Base-by-base conservation (phyloP, 2,888 invertebrate species). In the Stenoptilia bipunctidactyla region DNA sequence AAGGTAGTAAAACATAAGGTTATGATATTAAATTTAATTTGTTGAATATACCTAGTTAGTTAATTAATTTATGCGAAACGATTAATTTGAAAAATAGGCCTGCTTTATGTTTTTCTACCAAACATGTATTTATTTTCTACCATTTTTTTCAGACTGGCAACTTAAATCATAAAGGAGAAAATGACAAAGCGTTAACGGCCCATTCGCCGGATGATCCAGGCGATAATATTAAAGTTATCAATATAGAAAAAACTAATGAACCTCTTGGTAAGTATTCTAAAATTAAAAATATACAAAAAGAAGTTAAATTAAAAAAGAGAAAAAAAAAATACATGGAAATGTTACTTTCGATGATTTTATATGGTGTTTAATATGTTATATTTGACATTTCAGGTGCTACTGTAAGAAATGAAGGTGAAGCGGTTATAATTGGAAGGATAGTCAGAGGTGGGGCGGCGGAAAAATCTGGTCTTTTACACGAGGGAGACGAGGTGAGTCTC, bases 401-500 rank as follows among this genome's bases (percentile, higher is more conserved):
- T 13, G 91, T 92, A 41, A 84, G 95, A 52, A 97, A 97, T 63
- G 98, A 98, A 68, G 96, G 96, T 0, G 97, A 97, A 53, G 93
- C 96, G 25, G 97, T 98, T 34, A 93, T 98, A 38, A 95, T 98
- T 52, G 97, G 97, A 34, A 89, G 98, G 59, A 96, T 99, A 60
- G 97, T 99, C 20, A 89, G 96, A 48, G 98, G 98, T 1, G 98
- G 98, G 0, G 96, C 94, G 1, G 98, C 98, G 2, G 97, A 98
- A 65, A 96, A 97, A 73, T 96, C 96, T 39, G 97, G 96, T 1
- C 85, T 97, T 8, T 83, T 98, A 40, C 97, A 97, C 66, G 97
- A 98, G 75, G 97, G 97, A 42, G 98, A 99, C 66, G 98, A 98
- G 85, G 92, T 97, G 42, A 54, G 53, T 38, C 15, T 5, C n/a